Base-by-base conservation (phyloP, 2,113 vertebrate genomes). In the Danionella cerebrum region DNA sequence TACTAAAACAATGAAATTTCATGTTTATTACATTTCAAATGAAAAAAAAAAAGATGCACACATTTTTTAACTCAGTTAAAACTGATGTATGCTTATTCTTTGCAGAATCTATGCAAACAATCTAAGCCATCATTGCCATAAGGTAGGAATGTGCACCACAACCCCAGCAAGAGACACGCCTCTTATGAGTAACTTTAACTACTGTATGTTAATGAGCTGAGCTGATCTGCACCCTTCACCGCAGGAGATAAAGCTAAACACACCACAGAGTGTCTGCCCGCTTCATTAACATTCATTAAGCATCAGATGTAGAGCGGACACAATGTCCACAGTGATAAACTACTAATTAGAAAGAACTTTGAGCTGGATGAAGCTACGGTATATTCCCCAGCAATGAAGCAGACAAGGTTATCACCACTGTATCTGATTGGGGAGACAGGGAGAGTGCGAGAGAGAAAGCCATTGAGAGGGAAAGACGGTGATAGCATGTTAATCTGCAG, bases 191-290 rank as follows among this genome's bases (percentile, higher is more conserved):
- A 64, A 68, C 41, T 75, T 65, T 60, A 48, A 63, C 57, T 75
- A 63, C 68, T 75, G 73, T 75, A 75, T 75, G 73, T 42, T 71
- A 75, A 75, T 71, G 44, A 62, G 48, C 10, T 4, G 6, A 41
- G 39, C n/a, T 52, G 6, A 38, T 27, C 51, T n/a, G n/a, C n/a
- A n/a, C n/a, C n/a, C 22, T 66, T 58, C 72, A 60, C 72, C 39
- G 22, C 10, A 25, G 72, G 67, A 70, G 72, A 54, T 7, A 3
- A 53, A 21, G 16, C 62, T 71, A 50, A 41, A 55, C 47, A 55
- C 27, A 38, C 57, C 31, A 35, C 27, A 59, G 42, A 55, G 55
- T 25, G 55, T 67, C 73, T 67, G 63, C 38, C 72, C 45, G 59
- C 59, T 60, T 48, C 36, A 62, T 38, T 60, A 18, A 67, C 33